phyloP scores from a whole-genome alignment of 64 coral and sea anemone genomes.

The Actinia tenebrosa region DNA sequence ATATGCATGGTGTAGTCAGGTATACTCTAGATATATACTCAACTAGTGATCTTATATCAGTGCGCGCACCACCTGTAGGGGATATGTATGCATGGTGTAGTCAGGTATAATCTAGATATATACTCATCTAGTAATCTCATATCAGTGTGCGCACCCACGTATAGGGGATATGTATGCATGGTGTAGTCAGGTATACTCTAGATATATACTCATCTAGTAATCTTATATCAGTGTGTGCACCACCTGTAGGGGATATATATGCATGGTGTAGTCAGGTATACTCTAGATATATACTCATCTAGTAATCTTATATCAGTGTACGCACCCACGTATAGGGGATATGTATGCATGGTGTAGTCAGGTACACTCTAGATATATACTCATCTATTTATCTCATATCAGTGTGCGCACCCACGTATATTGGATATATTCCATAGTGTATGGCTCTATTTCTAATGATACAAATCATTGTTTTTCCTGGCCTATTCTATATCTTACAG shows the following conservation, averaged over 20 bases:
- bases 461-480: too few relatives aligned
- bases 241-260: neutral
- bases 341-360: neutral
- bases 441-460: neutral
- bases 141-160: neutral
- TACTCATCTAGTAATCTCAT: neutral
- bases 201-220: neutral
- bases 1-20: constrained; percentile 79
- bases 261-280: constrained; percentile 82
- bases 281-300: neutral
- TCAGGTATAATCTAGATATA: constrained; percentile 38
- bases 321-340: neutral
- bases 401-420: too few relatives aligned
- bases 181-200: constrained; percentile 64
- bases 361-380: too few relatives aligned
- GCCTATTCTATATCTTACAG: constrained; percentile 18
- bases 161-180: constrained; percentile 14
- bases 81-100: constrained; percentile 56
- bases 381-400: too few relatives aligned
- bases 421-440: neutral
- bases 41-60: neutral
- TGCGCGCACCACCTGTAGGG: neutral
- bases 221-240: neutral
- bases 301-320: neutral
- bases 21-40: constrained; percentile 1